These are phyloP conservation scores for Mirounga angustirostris DNA, from an alignment of 2,113 vertebrate genomes.

Conservation along the genomic window DNA sequence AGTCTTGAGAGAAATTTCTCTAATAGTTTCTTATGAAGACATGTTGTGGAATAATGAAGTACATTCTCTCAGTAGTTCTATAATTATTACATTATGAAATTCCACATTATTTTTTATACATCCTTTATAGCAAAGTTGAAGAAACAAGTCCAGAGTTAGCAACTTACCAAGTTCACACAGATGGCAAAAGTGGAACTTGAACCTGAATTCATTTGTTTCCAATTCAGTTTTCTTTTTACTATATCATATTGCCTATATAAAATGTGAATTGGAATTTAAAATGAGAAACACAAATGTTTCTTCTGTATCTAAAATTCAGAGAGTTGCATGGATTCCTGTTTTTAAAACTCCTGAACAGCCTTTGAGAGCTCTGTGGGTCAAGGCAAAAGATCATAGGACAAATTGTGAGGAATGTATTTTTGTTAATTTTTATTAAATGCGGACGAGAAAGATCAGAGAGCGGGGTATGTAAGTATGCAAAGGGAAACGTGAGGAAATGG, in stretches of 20 bases:
- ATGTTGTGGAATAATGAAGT: background rate
- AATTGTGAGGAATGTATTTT: background rate
- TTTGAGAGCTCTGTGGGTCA: background rate
- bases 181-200: background rate
- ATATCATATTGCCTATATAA: background rate
- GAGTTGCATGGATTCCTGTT: background rate
- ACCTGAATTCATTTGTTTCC: background rate
- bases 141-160: background rate
- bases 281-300: background rate
- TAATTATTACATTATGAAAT: background rate
- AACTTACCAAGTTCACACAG: background rate
- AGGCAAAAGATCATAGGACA: background rate
- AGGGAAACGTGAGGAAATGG: background rate
- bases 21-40: background rate
- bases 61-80: background rate
- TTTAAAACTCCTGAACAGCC: background rate
- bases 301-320: constrained; percentile 16
- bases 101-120: background rate
- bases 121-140: background rate
- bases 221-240: background rate
- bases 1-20: background rate
- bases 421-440: background rate
- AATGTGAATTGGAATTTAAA: constrained; percentile 9
- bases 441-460: background rate
- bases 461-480: background rate